These are phyloP conservation scores for Indri indri DNA, from an alignment of 2,113 vertebrate species.

Conservation along the genomic window DNA sequence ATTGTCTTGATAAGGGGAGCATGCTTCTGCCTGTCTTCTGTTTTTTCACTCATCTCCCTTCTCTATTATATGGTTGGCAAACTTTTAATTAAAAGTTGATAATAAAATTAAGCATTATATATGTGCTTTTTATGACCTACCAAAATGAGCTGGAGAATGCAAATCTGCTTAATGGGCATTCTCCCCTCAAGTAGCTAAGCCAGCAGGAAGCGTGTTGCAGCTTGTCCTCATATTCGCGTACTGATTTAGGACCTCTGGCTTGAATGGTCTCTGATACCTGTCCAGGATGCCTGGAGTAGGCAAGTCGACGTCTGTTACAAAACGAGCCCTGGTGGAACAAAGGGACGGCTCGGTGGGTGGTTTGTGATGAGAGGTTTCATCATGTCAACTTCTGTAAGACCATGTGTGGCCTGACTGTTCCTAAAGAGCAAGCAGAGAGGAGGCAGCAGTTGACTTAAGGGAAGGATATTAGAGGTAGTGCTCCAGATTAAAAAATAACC, in stretches of 20 bases:
- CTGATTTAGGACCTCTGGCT: not conserved
- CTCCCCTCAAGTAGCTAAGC: rapidly evolving
- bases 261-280: not conserved
- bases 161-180: rapidly evolving
- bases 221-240: rapidly evolving
- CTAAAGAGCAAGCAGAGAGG: not conserved
- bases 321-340: not conserved
- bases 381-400: no score
- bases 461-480: rapidly evolving
- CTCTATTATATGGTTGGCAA: not conserved
- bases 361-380: not conserved
- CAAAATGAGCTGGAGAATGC: not conserved
- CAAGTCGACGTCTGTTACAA: not conserved
- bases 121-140: not conserved
- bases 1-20: not conserved
- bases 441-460: rapidly evolving
- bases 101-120: not conserved
- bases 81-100: not conserved
- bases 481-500: not conserved
- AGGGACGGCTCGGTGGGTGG: rapidly evolving
- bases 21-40: not conserved
- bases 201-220: not conserved
- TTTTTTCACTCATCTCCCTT: rapidly evolving
- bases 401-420: rapidly evolving
- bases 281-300: no score